phyloP scores from a whole-genome alignment of 1,140 invertebrate species.

The Drosophila truncata region DNA sequence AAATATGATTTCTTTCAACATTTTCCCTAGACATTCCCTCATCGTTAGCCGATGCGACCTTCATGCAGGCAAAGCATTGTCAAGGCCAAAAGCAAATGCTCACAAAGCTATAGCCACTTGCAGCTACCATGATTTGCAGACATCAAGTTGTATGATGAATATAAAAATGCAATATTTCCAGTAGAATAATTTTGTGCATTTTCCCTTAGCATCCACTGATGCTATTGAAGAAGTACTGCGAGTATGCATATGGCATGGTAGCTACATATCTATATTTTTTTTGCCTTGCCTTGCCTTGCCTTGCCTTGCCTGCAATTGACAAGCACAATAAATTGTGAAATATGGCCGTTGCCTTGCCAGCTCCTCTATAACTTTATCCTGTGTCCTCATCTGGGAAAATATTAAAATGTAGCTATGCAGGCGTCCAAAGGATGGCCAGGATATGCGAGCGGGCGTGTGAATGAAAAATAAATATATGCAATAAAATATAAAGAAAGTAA shows the following conservation, averaged over 20 bases:
- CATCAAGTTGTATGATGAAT: conserved; percentile 24
- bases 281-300: conserved; percentile 41
- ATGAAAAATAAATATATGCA: conserved; percentile 40
- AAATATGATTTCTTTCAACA: not conserved
- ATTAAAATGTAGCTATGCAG: conserved; percentile 46
- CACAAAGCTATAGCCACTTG: conserved; percentile 25
- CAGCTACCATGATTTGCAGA: conserved; percentile 25
- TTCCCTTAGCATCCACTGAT: conserved; percentile 16
- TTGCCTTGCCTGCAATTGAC: conserved; percentile 66
- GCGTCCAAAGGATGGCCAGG: conserved; percentile 35
- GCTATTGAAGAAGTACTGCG: conserved; percentile 15
- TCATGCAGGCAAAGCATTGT: not conserved
- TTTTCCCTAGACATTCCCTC: not conserved
- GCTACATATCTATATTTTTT: conserved; percentile 11
- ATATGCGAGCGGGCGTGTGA: conserved; percentile 29
- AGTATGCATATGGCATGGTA: conserved; percentile 41
- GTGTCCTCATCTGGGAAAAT: conserved; percentile 34
- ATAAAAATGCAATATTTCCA: conserved; percentile 77
- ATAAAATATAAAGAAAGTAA: conserved; percentile 8
- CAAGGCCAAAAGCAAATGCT: conserved; percentile 19
- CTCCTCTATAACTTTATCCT: conserved; percentile 22
- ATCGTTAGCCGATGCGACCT: not conserved
- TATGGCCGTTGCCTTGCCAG: conserved; percentile 56
- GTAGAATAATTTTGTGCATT: conserved; percentile 63
- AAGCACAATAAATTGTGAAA: conserved; percentile 81